Evolutionary conservation across 2,113 vertebrate genomes (phyloP).

Genomic region (Mustela nigripes): DNA sequence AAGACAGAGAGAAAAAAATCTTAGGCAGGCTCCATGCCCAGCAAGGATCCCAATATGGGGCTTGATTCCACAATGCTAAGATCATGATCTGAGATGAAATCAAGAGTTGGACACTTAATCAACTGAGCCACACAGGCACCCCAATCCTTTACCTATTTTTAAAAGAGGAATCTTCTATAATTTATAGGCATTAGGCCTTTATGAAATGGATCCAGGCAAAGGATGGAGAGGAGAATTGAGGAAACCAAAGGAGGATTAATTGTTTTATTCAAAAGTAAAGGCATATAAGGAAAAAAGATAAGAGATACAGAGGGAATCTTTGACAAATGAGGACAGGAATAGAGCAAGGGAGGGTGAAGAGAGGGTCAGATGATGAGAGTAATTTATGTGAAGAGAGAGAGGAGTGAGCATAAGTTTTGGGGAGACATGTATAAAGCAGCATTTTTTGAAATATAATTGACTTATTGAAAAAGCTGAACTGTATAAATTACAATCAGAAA

Average conservation of each 20-base stretch:
- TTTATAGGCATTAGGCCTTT: background rate
- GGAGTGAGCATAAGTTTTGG: background rate
- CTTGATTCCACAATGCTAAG: background rate
- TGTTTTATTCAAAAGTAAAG: background rate
- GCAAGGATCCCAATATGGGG: background rate
- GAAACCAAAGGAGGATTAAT: background rate
- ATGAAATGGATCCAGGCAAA: background rate
- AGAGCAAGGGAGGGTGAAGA: background rate
- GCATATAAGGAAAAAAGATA: background rate
- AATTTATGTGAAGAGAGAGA: background rate
- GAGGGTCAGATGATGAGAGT: background rate
- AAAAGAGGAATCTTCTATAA: background rate
- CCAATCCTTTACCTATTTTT: no score
- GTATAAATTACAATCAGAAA: slow-evolving; percentile 19
- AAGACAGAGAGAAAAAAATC: background rate
- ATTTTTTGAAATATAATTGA: background rate
- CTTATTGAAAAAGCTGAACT: background rate
- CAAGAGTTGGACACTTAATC: no score
- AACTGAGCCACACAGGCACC: no score
- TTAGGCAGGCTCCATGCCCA: background rate
- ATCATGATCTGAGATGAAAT: background rate
- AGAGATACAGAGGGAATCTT: background rate
- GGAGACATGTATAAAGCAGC: background rate
- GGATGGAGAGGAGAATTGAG: background rate
- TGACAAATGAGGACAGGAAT: background rate